Evolutionary conservation across 2,888 invertebrate genomes (phyloP).

Genomic region (Caenorhabditis afra): DNA sequence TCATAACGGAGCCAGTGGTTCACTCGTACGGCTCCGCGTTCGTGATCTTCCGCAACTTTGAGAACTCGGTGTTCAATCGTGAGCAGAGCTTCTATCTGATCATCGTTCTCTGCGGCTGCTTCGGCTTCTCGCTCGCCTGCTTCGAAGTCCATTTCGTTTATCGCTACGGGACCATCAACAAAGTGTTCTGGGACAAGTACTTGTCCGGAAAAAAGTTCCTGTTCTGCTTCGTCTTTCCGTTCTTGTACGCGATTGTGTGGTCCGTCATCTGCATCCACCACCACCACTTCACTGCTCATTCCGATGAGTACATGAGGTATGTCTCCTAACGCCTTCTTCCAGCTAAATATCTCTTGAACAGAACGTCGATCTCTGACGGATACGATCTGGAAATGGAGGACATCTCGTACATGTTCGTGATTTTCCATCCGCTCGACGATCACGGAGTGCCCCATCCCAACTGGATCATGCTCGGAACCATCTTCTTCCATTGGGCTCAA

Average conservation of each 20-base stretch:
- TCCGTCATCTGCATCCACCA: background rate
- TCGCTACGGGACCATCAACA: conserved; percentile 10
- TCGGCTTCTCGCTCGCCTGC: conserved; percentile 27
- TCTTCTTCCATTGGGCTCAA: background rate
- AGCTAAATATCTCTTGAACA: background rate
- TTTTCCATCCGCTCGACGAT: background rate
- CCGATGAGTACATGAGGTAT: background rate
- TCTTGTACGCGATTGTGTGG: conserved; percentile 2
- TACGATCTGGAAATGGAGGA: conserved; percentile 9
- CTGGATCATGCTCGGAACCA: background rate
- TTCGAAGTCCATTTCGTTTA: conserved; percentile 35
- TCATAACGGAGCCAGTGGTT: background rate
- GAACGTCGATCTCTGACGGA: background rate
- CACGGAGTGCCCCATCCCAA: background rate
- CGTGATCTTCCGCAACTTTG: background rate
- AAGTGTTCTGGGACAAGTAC: conserved; percentile 5
- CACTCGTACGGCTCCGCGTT: conserved; percentile 1
- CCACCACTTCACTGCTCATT: background rate
- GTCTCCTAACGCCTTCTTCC: background rate
- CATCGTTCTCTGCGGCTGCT: background rate
- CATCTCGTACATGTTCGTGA: conserved; percentile 1
- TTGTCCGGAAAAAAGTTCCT: conserved; percentile 3
- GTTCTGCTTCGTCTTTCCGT: background rate
- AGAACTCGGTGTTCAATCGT: background rate
- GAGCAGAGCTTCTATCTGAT: background rate